Percentiles rank a stretch among this genome's conserved stretches.
Conservation (phyloP, 2,888 invertebrate genomes). For the Agrotis ipsilon region DNA sequence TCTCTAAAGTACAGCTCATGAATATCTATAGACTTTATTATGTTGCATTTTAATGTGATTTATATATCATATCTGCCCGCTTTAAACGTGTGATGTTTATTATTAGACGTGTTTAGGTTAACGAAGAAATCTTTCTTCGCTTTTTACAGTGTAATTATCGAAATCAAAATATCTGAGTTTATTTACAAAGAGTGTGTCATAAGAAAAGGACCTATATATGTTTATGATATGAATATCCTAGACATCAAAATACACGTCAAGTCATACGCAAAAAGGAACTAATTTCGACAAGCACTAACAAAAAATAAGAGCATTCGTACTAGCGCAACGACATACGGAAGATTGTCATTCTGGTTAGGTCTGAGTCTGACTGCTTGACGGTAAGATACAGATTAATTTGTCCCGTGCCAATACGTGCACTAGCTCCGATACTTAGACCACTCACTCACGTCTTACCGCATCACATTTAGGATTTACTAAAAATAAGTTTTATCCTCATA, state of each 20-base stretch:
- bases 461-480: background rate
- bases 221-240: too few species aligned
- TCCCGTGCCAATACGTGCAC: conserved; percentile 6
- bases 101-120: background rate
- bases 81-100: conserved; percentile 11
- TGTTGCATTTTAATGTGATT: conserved; percentile 45
- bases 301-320: conserved; percentile 18
- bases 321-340: conserved; percentile 33
- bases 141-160: background rate
- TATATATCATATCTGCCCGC: conserved; percentile 18
- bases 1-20: conserved; percentile 51
- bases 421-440: conserved; percentile 4
- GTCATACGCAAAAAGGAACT: background rate
- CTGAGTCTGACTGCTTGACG: conserved; percentile 8
- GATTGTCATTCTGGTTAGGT: conserved; percentile 25
- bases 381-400: conserved; percentile 31
- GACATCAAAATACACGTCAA: background rate
- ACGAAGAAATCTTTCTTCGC: background rate
- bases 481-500: background rate
- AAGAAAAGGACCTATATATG: too few species aligned
- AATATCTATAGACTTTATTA: conserved; percentile 49
- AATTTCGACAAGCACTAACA: background rate
- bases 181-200: background rate
- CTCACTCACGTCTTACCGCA: conserved; percentile 26
- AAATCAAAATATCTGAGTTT: conserved; percentile 10